Percentiles rank a stretch among this genome's conserved stretches.
phyloP scores from a whole-genome alignment of 2,113 vertebrate species.

The Actenoides lindsayi region DNA sequence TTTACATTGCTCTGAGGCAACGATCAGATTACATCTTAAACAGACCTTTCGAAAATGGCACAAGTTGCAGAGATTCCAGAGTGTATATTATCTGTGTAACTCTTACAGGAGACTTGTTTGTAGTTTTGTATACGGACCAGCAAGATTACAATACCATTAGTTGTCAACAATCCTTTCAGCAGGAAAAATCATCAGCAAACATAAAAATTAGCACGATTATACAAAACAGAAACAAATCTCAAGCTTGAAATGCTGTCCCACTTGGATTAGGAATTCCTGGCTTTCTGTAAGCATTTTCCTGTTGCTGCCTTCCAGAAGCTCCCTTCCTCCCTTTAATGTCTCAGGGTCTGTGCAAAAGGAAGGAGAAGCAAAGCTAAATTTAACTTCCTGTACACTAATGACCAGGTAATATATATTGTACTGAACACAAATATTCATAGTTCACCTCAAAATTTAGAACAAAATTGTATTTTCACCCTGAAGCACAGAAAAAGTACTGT shows the following conservation, averaged over 20 bases:
- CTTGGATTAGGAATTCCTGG: neutral
- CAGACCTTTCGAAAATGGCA: neutral
- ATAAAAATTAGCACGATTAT: neutral
- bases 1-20: neutral
- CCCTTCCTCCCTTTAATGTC: neutral
- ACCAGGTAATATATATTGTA: neutral
- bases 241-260: neutral
- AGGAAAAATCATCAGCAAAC: neutral
- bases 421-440: neutral
- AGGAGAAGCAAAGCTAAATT: neutral
- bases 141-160: neutral
- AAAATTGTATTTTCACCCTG: neutral
- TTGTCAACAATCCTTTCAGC: neutral
- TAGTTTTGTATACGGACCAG: neutral
- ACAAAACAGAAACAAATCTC: neutral
- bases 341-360: neutral
- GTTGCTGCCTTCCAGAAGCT: neutral
- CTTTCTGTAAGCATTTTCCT: neutral
- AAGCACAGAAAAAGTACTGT: neutral
- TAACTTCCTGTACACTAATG: neutral
- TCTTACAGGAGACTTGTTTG: neutral
- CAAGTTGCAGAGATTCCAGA: neutral
- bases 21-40: neutral
- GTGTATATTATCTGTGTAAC: neutral
- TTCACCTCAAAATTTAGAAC: neutral